Evolutionary conservation across 2,113 vertebrate species (phyloP).

Genomic region (Synchiropus splendidus): DNA sequence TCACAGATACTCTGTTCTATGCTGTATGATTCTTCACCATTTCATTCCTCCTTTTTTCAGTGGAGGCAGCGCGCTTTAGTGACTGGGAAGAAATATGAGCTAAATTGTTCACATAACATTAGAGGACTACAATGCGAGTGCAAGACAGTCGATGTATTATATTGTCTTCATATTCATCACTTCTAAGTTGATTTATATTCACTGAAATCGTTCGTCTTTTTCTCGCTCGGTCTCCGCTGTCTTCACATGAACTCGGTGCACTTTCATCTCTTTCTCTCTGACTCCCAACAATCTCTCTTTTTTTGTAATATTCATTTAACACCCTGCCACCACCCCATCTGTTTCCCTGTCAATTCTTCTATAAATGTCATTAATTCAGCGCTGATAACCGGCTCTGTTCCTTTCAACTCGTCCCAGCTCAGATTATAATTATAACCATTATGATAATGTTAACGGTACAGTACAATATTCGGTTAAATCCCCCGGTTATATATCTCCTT

Average conservation of each 20-base stretch:
- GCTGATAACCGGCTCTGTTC: constrained; percentile 50
- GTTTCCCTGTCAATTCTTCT: constrained; percentile 39
- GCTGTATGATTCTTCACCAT: too few species aligned
- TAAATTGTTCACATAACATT: too few species aligned
- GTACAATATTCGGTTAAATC: constrained; percentile 40
- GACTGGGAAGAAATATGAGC: too few species aligned
- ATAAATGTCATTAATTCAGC: constrained; percentile 53
- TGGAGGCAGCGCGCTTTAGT: too few species aligned
- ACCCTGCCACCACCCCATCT: constrained; percentile 26
- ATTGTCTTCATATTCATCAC: too few species aligned
- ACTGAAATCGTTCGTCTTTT: constrained; percentile 12
- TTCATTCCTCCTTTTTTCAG: too few species aligned
- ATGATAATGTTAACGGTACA: constrained; percentile 37
- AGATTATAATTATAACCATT: constrained; percentile 54
- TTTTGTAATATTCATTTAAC: constrained; percentile 35
- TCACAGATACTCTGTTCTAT: too few species aligned
- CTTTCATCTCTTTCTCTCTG: too few species aligned
- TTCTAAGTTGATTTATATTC: constrained; percentile 7
- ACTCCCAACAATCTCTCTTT: too few species aligned
- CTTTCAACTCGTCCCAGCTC: constrained; percentile 34
- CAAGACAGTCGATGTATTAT: too few species aligned
- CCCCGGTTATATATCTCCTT: constrained; percentile 29
- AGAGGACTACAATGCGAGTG: too few species aligned
- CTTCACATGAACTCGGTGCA: too few species aligned
- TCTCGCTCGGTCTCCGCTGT: constrained; percentile 3